Evolutionary conservation across 1,140 invertebrate species (phyloP).

Genomic region (Drosophila ironensis): DNA sequence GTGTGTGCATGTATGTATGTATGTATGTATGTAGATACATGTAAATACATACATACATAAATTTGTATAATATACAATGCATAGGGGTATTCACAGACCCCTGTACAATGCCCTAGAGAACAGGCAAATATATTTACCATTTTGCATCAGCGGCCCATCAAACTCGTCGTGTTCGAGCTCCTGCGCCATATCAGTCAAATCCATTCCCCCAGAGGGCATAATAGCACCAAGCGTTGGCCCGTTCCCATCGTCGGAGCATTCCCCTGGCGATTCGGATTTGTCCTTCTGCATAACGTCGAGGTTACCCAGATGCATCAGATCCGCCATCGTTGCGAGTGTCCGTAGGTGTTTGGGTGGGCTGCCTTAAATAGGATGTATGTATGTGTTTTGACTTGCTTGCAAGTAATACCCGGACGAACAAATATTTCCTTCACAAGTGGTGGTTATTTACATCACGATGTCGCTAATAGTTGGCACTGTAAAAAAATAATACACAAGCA

Average conservation of each 20-base stretch:
- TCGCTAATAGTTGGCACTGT: no score
- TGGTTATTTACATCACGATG: no score
- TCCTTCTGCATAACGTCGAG: slow-evolving; percentile 85
- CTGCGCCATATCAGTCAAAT: slow-evolving; percentile 85
- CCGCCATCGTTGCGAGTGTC: slow-evolving; percentile 86
- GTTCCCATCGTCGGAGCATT: slow-evolving; percentile 91
- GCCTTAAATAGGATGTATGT: neutral
- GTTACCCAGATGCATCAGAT: slow-evolving; percentile 86
- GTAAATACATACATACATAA: no score
- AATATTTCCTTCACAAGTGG: no score
- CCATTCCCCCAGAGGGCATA: slow-evolving; percentile 83
- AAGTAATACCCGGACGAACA: no score
- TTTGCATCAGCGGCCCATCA: slow-evolving; percentile 86
- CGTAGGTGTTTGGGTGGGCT: neutral
- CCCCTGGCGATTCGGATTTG: slow-evolving; percentile 91
- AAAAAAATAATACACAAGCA: no score
- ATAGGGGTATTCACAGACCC: neutral
- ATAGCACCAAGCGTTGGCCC: slow-evolving; percentile 86
- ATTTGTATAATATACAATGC: neutral
- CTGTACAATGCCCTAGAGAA: no score
- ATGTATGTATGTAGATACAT: no score
- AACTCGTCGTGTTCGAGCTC: slow-evolving; percentile 92
- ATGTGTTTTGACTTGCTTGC: neutral
- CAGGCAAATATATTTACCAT: slow-evolving; percentile 83
- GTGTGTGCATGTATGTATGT: no score